Conservation (phyloP, 2,888 invertebrate genomes). For the Torymus auratus region DNA sequence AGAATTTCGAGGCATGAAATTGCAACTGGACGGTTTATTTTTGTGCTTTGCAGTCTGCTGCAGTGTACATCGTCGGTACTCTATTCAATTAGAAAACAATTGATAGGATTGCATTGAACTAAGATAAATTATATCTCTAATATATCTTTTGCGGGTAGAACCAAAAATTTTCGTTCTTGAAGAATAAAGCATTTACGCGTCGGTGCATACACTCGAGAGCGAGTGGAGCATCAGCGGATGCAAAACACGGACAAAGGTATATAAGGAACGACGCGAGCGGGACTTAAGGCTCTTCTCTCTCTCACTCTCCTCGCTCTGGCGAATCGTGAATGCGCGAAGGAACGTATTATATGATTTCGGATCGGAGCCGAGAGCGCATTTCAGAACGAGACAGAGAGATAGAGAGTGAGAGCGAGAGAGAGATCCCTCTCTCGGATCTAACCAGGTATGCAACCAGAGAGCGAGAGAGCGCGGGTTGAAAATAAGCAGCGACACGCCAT, state of each 20-base stretch:
- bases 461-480: slow-evolving; percentile 67
- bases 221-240: background rate
- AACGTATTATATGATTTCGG: slow-evolving; percentile 58
- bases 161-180: background rate
- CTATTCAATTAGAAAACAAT: background rate
- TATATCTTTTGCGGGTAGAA: background rate
- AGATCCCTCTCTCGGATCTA: slow-evolving; percentile 68
- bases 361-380: slow-evolving; percentile 71
- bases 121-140: background rate
- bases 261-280: background rate
- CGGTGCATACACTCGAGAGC: background rate
- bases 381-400: slow-evolving; percentile 59
- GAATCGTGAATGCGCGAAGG: slow-evolving; percentile 48
- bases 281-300: background rate
- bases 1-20: slow-evolving; percentile 51
- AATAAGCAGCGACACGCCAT: slow-evolving; percentile 76
- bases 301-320: background rate
- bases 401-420: background rate
- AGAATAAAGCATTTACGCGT: slow-evolving; percentile 4
- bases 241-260: slow-evolving; percentile 29
- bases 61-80: no score
- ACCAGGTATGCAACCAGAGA: slow-evolving; percentile 73
- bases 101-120: background rate
- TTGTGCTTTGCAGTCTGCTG: background rate
- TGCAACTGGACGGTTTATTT: background rate